phyloP scores from a whole-genome alignment of 2,888 invertebrate genomes.

The Parnassius orleans region DNA sequence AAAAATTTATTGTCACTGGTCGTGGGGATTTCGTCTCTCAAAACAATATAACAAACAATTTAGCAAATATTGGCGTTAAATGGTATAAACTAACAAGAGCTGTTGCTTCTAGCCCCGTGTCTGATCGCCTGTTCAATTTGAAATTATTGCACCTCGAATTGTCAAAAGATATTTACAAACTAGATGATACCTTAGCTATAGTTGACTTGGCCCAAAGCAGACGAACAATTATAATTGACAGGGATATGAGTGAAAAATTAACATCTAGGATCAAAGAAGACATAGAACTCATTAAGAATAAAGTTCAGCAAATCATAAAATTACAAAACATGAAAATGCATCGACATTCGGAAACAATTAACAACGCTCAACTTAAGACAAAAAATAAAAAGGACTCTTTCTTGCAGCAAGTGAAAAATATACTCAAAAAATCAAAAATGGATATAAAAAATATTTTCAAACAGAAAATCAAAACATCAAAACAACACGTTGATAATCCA shows the following conservation, averaged over 20 bases:
- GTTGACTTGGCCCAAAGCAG: conserved; percentile 47
- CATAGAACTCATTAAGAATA: conserved; percentile 39
- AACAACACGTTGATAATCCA: conserved; percentile 27
- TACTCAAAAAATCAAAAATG: conserved; percentile 50
- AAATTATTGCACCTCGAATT: conserved; percentile 53
- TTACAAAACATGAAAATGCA: conserved; percentile 18
- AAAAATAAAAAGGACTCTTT: conserved; percentile 46
- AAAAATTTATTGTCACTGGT: conserved; percentile 32
- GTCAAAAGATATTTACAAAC: conserved; percentile 47
- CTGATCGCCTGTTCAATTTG: conserved; percentile 45
- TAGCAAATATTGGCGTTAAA: conserved; percentile 45
- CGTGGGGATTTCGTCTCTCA: conserved; percentile 37
- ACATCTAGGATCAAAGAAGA: conserved; percentile 41
- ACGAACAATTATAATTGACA: conserved; percentile 43
- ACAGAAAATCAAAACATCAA: neutral
- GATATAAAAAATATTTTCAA: conserved; percentile 37
- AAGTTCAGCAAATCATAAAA: conserved; percentile 38
- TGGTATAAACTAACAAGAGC: conserved; percentile 44
- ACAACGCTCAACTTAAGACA: neutral
- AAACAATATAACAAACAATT: conserved; percentile 46
- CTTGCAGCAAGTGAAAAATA: conserved; percentile 48
- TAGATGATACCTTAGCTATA: conserved; percentile 45
- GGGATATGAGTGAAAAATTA: conserved; percentile 35
- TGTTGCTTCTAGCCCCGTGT: conserved; percentile 36
- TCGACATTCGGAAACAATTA: neutral